Percentiles rank a stretch among this genome's conserved stretches.
These are phyloP conservation scores for Syngnathus acus DNA, from an alignment of 2,797 vertebrate genomes.

Conservation along the genomic window DNA sequence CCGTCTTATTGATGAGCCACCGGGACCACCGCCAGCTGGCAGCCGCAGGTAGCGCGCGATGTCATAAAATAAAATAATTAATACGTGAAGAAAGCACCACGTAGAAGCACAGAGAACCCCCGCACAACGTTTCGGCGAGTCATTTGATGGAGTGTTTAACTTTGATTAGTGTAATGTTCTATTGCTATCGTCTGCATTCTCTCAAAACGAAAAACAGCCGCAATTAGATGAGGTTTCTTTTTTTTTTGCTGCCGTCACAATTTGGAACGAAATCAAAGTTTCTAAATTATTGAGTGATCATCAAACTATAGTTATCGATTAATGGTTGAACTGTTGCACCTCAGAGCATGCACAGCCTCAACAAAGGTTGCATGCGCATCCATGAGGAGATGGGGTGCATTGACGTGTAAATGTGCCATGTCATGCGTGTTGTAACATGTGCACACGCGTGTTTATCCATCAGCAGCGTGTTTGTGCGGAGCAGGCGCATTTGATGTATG, in stretches of 20 bases:
- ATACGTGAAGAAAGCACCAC: background rate
- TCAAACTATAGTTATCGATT: too few relatives aligned
- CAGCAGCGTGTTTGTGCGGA: conserved; percentile 2
- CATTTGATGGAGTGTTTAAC: conserved; percentile 47
- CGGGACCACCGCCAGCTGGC: conserved; percentile 51
- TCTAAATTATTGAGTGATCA: too few relatives aligned
- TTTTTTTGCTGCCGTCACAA: too few relatives aligned
- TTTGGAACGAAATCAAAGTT: too few relatives aligned
- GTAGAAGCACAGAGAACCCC: conserved; percentile 10
- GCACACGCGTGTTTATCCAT: conserved; percentile 13
- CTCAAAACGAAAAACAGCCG: too few relatives aligned
- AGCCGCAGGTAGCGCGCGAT: conserved; percentile 33
- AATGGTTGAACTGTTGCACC: too few relatives aligned
- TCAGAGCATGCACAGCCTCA: background rate
- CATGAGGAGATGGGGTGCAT: conserved; percentile 5
- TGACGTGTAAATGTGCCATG: conserved; percentile 1
- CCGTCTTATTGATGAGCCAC: conserved; percentile 57
- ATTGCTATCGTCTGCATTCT: background rate
- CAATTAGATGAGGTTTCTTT: too few relatives aligned
- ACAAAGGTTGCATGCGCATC: background rate
- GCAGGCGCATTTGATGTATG: conserved; percentile 41
- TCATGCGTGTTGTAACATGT: background rate
- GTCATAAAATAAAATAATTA: conserved; percentile 21
- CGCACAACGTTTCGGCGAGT: conserved; percentile 35
- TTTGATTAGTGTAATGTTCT: background rate